These are phyloP conservation scores for Muscidifurax raptorellus DNA, from an alignment of 1,140 invertebrate species.

Conservation along the genomic window DNA sequence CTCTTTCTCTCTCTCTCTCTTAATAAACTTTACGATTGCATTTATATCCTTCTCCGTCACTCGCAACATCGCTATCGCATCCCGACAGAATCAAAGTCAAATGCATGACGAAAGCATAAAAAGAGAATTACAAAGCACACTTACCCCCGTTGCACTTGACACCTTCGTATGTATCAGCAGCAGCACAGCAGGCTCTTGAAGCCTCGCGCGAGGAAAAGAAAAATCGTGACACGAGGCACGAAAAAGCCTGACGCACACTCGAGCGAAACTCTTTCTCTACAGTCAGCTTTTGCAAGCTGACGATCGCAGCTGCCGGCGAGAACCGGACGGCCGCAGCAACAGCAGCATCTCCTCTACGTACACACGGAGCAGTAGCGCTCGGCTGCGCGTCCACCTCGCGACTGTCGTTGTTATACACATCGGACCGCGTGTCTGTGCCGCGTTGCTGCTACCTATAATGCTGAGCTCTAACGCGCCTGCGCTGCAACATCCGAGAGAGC, in stretches of 20 bases:
- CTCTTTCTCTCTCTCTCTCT: too few species aligned
- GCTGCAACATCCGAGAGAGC: background rate
- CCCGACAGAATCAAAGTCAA: too few species aligned
- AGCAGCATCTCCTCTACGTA: background rate
- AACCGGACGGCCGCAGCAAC: background rate
- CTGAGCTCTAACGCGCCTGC: background rate
- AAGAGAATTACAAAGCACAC: too few species aligned
- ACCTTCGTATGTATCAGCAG: too few species aligned
- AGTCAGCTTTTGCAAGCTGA: background rate
- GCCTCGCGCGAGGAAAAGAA: background rate
- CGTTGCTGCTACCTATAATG: background rate
- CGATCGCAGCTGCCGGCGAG: background rate
- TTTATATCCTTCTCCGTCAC: too few species aligned
- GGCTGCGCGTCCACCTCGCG: background rate
- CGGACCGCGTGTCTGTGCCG: background rate
- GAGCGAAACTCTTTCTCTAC: background rate
- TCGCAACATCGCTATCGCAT: too few species aligned
- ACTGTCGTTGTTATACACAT: background rate
- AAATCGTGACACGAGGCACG: background rate
- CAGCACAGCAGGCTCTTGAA: background rate
- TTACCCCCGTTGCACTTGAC: background rate
- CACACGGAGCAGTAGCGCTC: background rate
- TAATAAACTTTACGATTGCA: too few species aligned
- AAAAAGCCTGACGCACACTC: too few species aligned
- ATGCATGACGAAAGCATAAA: too few species aligned